Evolutionary conservation across 2,113 vertebrate species (phyloP).

Genomic region (Prochilodus magdalenae): DNA sequence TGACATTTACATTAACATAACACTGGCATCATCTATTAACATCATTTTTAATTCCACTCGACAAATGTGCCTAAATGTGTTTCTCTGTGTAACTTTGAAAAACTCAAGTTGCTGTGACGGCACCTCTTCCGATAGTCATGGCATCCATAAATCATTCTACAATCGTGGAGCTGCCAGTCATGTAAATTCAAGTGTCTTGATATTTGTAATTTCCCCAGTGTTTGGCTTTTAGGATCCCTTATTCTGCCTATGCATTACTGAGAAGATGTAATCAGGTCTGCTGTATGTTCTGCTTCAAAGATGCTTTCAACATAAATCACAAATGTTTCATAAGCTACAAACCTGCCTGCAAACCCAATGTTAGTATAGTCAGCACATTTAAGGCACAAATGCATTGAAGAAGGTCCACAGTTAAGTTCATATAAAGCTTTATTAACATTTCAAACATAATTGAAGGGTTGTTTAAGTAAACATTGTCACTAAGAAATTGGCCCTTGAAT

Average conservation of each 20-base stretch:
- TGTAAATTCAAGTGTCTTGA: conserved; percentile 2
- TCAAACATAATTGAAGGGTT: too few species aligned
- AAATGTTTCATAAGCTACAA: neutral
- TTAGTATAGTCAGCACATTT: too few species aligned
- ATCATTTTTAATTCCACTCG: neutral
- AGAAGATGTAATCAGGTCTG: neutral
- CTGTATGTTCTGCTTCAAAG: neutral
- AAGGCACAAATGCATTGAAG: too few species aligned
- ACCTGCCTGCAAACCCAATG: too few species aligned
- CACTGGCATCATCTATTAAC: too few species aligned
- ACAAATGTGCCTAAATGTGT: neutral
- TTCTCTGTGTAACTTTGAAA: neutral
- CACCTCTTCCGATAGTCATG: conserved; percentile 1
- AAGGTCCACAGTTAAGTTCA: too few species aligned
- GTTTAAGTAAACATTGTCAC: too few species aligned
- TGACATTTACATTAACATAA: too few species aligned
- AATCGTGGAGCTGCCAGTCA: conserved; percentile 1
- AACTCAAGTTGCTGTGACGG: neutral
- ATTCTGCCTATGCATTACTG: neutral
- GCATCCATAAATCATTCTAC: conserved; percentile 1
- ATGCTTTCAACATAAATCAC: neutral
- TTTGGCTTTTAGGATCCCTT: neutral
- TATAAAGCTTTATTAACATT: too few species aligned
- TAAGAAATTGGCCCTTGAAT: too few species aligned
- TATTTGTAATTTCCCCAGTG: neutral